Evolutionary conservation across 1,140 invertebrate genomes (phyloP).

Genomic region (Whitmania pigra): DNA sequence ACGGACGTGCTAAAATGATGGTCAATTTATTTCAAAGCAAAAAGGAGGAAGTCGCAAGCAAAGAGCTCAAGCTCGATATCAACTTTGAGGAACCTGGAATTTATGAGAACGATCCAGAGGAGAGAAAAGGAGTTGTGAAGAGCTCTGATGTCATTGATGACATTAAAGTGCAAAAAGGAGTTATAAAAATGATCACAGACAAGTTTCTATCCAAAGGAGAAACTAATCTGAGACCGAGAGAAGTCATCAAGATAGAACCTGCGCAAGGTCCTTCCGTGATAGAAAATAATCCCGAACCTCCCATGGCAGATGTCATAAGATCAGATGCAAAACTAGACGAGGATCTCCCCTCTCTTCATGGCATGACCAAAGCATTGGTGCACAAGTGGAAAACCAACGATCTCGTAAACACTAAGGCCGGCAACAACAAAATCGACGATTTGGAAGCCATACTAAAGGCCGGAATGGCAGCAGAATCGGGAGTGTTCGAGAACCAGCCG

Average conservation of each 20-base stretch:
- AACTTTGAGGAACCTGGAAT: slow-evolving; percentile 12
- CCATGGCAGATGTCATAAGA: slow-evolving; percentile 8
- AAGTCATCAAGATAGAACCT: slow-evolving; percentile 2
- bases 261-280: slow-evolving; percentile 1
- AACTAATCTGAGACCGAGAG: not conserved
- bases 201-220: slow-evolving; percentile 1
- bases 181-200: slow-evolving; percentile 12
- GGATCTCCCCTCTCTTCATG: slow-evolving; percentile 1
- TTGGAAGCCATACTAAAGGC: slow-evolving; percentile 7
- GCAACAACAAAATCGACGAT: slow-evolving; percentile 16
- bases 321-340: slow-evolving; percentile 6
- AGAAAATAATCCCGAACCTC: slow-evolving; percentile 13
- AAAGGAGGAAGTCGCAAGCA: not conserved
- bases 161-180: not conserved
- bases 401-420: not conserved
- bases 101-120: slow-evolving; percentile 20
- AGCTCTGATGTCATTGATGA: not conserved
- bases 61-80: slow-evolving; percentile 4
- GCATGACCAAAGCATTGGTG: slow-evolving; percentile 18
- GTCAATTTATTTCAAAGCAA: not conserved
- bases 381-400: slow-evolving; percentile 22
- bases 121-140: slow-evolving; percentile 18
- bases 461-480: slow-evolving; percentile 9
- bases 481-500: slow-evolving; percentile 21
- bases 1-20: slow-evolving; percentile 9